phyloP scores from a whole-genome alignment of 2,113 vertebrate genomes.

The Ictalurus furcatus region DNA sequence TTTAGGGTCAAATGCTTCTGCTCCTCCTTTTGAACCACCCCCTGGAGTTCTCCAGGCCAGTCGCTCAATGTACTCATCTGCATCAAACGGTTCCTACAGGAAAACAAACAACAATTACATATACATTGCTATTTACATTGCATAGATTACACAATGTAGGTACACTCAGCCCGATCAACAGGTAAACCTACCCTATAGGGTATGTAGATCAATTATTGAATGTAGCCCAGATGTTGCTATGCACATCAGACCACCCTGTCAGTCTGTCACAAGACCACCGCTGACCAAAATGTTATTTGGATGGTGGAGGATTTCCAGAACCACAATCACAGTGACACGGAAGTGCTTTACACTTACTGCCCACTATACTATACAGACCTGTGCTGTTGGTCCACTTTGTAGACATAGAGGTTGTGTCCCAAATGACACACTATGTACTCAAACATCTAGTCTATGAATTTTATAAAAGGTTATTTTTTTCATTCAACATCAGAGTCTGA shows the following conservation, averaged over 20 bases:
- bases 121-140: neutral
- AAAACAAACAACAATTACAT: neutral
- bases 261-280: neutral
- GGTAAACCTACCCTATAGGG: neutral
- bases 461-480: too few species aligned
- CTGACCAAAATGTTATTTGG: neutral
- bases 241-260: neutral
- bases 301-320: neutral
- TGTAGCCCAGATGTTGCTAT: neutral
- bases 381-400: neutral
- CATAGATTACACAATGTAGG: neutral
- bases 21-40: slow-evolving; percentile 94
- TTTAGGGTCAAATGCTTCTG: slow-evolving; percentile 96
- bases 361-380: neutral
- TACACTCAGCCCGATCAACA: neutral
- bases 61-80: slow-evolving; percentile 98
- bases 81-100: slow-evolving; percentile 95
- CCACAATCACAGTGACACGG: neutral
- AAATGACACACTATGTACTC: too few species aligned
- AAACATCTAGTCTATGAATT: too few species aligned
- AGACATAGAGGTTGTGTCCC: neutral
- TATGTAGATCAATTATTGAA: neutral
- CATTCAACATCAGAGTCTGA: too few species aligned
- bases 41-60: slow-evolving; percentile 97
- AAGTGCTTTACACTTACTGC: neutral